Evolutionary conservation across 2,888 invertebrate species (phyloP).

Genomic region (Archips xylosteana): DNA sequence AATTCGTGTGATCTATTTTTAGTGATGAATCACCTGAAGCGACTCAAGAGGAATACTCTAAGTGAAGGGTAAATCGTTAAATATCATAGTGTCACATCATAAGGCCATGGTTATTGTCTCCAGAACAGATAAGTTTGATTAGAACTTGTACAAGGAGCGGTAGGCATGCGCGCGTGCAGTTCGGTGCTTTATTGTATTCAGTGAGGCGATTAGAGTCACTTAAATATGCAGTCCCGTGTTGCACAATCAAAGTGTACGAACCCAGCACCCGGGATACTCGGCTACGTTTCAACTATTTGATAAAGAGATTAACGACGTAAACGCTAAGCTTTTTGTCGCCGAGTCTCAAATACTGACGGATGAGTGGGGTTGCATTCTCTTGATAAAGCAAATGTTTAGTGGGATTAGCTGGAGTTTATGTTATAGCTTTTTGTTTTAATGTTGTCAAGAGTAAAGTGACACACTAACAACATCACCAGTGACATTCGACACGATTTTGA

Average conservation of each 20-base stretch:
- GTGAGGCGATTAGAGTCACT: constrained; percentile 56
- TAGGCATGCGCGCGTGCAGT: constrained; percentile 45
- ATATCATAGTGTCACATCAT: constrained; percentile 44
- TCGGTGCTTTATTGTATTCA: constrained; percentile 26
- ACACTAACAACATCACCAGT: not conserved
- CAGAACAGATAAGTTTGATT: constrained; percentile 59
- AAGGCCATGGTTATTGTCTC: constrained; percentile 65
- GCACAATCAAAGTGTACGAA: constrained; percentile 62
- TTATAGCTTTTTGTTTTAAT: constrained; percentile 28
- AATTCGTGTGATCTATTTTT: constrained; percentile 4
- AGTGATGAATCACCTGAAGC: constrained; percentile 10
- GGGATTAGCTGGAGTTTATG: constrained; percentile 37
- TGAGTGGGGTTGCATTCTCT: constrained; percentile 35
- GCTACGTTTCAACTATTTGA: constrained; percentile 60
- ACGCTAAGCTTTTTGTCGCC: constrained; percentile 42
- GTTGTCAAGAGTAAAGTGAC: not conserved
- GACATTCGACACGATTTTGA: not conserved
- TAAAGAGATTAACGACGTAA: constrained; percentile 55
- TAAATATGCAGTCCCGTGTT: constrained; percentile 64
- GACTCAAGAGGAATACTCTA: not conserved
- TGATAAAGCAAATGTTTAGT: constrained; percentile 40
- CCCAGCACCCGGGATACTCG: constrained; percentile 55
- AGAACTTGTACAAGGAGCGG: constrained; percentile 56
- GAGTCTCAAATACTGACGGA: constrained; percentile 28
- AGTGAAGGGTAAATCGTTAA: constrained; percentile 30